Percentiles rank a stretch among this genome's conserved stretches.
phyloP scores from a whole-genome alignment of 2,888 invertebrate species.

The Syrphus vitripennis region DNA sequence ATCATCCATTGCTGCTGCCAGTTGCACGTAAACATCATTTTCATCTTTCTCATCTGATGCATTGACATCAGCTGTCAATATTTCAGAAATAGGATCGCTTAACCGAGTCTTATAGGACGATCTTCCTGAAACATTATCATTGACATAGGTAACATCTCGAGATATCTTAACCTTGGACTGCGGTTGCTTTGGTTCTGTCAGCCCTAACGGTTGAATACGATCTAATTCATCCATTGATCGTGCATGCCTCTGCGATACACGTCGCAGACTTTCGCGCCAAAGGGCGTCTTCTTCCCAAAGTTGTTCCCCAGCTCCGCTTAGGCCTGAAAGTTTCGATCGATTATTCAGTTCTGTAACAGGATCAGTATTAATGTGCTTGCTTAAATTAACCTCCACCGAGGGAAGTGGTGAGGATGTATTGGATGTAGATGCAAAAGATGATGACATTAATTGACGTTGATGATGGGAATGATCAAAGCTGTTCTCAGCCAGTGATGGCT shows the following conservation, averaged over 20 bases:
- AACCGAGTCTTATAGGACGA: conserved; percentile 73
- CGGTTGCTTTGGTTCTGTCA: conserved; percentile 23
- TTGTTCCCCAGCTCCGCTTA: conserved; percentile 83
- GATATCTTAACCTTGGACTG: conserved; percentile 82
- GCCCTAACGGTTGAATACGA: conserved; percentile 77
- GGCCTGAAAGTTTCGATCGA: conserved; percentile 69
- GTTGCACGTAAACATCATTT: conserved; percentile 79
- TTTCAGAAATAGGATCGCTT: conserved; percentile 72
- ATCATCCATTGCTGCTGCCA: conserved; percentile 72
- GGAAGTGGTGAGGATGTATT: conserved; percentile 34
- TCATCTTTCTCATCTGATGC: conserved; percentile 72
- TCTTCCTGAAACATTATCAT: conserved; percentile 84
- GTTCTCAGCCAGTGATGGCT: conserved; percentile 48
- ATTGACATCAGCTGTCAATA: not conserved
- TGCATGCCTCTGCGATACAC: conserved; percentile 91
- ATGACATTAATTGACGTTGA: conserved; percentile 48
- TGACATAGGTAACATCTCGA: conserved; percentile 90
- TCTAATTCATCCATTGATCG: conserved; percentile 92
- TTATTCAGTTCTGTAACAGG: conserved; percentile 53
- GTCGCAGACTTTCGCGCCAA: conserved; percentile 90
- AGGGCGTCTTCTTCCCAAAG: conserved; percentile 92
- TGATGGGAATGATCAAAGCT: conserved; percentile 24
- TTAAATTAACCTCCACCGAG: conserved; percentile 28
- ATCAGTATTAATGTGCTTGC: conserved; percentile 54
- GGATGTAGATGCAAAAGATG: conserved; percentile 48